These are phyloP conservation scores for Rattus norvegicus DNA, from an alignment of 2,113 vertebrate species.

Conservation along the genomic window GRCr8 NC_086031.1:34853001-34853500, in stretches of 20 bases:
- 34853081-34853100: not conserved
- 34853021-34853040: not conserved
- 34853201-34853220: not conserved
- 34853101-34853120: not conserved
- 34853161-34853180: not conserved
- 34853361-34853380: constrained; percentile 85
- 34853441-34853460: constrained; percentile 73
- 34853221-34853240: not conserved
- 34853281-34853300: constrained; percentile 65
- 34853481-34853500: not conserved
- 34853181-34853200: not conserved
- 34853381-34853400: constrained; percentile 87
- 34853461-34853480: constrained; percentile 61
- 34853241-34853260: not conserved
- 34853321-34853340: constrained; percentile 81
- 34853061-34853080: too few relatives aligned
- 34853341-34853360: constrained; percentile 83
- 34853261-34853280: not conserved
- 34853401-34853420: constrained; percentile 82
- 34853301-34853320: constrained; percentile 77
- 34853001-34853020: too few relatives aligned
- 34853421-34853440: constrained; percentile 84
- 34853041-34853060: not conserved
- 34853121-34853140: not conserved
- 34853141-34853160: not conserved